A percentile compares a stretch with the other conserved stretches of the same genome.
Conservation (phyloP, 2,888 invertebrate species). For the Calliscelio sp. region DNA sequence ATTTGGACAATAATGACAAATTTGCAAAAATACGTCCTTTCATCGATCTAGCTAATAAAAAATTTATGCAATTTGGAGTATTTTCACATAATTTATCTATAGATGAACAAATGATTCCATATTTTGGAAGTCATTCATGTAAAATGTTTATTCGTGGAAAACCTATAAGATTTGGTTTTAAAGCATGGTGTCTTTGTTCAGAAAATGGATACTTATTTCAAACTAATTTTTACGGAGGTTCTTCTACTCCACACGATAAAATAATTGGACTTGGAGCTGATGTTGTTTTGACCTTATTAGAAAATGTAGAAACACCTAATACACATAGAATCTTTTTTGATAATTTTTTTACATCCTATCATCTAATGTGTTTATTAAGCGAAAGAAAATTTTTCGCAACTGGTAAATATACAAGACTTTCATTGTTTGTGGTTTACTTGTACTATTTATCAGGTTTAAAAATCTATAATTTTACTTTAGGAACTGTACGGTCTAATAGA, state of each 20-base stretch:
- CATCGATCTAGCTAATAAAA: no score
- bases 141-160: slow-evolving; percentile 71
- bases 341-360: slow-evolving; percentile 17
- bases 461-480: neutral
- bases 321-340: slow-evolving; percentile 18
- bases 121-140: slow-evolving; percentile 76
- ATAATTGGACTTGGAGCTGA: slow-evolving; percentile 22
- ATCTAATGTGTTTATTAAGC: slow-evolving; percentile 3
- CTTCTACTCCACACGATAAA: slow-evolving; percentile 36
- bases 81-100: no score
- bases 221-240: slow-evolving; percentile 75
- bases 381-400: slow-evolving; percentile 22
- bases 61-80: no score
- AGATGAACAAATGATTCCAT: slow-evolving; percentile 70
- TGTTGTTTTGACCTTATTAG: slow-evolving; percentile 12
- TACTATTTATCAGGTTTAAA: neutral
- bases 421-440: neutral
- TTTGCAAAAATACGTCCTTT: no score
- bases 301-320: neutral
- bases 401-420: slow-evolving; percentile 5
- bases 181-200: slow-evolving; percentile 69
- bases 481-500: slow-evolving; percentile 27
- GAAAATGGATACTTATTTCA: slow-evolving; percentile 74
- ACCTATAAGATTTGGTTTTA: slow-evolving; percentile 77
- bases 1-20: no score